A percentile compares a stretch with the other conserved stretches of the same genome.
These are phyloP conservation scores for Athene cunicularia DNA, from an alignment of 2,113 vertebrate genomes.

Conservation along the genomic window DNA sequence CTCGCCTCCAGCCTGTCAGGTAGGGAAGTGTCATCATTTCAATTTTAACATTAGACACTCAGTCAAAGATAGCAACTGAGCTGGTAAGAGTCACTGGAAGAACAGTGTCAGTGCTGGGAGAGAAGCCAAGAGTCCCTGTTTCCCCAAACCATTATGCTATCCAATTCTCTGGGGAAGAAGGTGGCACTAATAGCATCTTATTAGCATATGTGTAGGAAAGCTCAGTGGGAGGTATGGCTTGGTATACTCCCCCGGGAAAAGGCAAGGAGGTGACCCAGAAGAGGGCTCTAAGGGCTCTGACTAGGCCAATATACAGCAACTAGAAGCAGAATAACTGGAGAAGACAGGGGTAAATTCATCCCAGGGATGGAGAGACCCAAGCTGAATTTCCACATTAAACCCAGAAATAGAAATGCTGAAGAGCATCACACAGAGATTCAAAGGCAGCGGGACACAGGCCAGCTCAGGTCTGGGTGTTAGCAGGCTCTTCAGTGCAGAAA, in stretches of 20 bases:
- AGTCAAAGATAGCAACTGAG: neutral
- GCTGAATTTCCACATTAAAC: neutral
- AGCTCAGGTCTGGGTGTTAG: neutral
- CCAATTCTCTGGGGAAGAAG: neutral
- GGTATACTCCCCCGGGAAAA: neutral
- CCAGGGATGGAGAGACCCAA: neutral
- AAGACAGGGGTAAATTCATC: neutral
- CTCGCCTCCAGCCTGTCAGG: neutral
- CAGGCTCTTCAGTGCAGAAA: neutral
- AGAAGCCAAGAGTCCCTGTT: neutral
- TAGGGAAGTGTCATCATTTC: neutral
- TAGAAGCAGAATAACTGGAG: neutral
- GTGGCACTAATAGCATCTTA: neutral
- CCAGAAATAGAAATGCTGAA: neutral
- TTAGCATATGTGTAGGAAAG: neutral
- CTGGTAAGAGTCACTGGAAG: neutral
- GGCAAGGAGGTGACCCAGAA: slow-evolving; percentile 15
- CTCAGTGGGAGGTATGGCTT: neutral
- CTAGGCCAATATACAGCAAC: neutral
- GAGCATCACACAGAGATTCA: fast-evolving
- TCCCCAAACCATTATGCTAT: neutral
- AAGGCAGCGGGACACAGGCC: neutral
- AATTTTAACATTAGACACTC: neutral
- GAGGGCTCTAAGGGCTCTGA: neutral
- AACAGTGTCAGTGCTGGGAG: neutral